phyloP scores from a whole-genome alignment of 2,888 invertebrate species.

The Crepidodera aurea region DNA sequence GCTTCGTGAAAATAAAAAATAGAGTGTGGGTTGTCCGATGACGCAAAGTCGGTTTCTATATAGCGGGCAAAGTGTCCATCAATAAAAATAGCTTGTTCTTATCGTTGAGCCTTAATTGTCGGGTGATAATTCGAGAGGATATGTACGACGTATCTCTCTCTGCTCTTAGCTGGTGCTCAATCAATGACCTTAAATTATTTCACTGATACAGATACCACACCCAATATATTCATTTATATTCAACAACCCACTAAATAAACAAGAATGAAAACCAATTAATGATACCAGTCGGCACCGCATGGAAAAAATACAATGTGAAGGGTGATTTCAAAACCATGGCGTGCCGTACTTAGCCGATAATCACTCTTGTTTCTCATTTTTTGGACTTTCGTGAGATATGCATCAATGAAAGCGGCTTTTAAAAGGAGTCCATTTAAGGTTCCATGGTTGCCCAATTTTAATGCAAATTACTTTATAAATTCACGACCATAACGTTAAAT shows the following conservation, averaged over 20 bases:
- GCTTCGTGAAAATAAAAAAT: not conserved
- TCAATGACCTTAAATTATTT: constrained; percentile 40
- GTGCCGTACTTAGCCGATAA: constrained; percentile 21
- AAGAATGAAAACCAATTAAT: constrained; percentile 52
- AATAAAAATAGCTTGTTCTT: constrained; percentile 7
- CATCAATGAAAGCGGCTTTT: constrained; percentile 23
- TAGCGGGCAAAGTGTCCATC: not conserved
- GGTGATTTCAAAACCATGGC: constrained; percentile 42
- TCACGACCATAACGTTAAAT: no score
- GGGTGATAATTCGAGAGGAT: constrained; percentile 20
- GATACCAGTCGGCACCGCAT: constrained; percentile 41
- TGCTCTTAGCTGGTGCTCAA: constrained; percentile 32
- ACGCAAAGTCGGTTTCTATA: not conserved
- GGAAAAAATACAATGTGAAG: constrained; percentile 44
- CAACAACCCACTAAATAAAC: constrained; percentile 52
- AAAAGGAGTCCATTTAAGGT: constrained; percentile 7
- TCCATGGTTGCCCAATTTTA: not conserved
- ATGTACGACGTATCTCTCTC: constrained; percentile 18
- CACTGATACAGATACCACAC: constrained; percentile 51
- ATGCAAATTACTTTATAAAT: no score
- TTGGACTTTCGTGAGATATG: constrained; percentile 24
- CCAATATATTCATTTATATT: constrained; percentile 52
- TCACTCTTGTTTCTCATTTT: constrained; percentile 24
- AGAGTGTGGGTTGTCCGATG: no score
- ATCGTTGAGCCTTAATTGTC: constrained; percentile 17